Conservation (phyloP, 2,113 vertebrate genomes). For the Eonycteris spelaea region DNA sequence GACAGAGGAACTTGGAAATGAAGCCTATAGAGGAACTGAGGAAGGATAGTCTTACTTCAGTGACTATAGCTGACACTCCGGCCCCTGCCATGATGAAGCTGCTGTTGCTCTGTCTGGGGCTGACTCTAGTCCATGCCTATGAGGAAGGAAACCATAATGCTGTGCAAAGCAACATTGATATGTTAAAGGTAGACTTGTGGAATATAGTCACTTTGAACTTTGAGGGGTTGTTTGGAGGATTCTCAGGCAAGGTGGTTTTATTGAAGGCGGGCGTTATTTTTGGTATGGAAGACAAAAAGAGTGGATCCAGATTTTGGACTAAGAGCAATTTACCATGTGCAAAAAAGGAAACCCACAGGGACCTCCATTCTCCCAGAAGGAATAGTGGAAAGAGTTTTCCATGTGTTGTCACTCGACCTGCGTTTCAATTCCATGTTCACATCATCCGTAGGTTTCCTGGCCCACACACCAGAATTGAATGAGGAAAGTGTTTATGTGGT, state of each 20-base stretch:
- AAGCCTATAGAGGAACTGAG: too few relatives aligned
- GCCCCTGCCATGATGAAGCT: conserved; percentile 28
- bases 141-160: too few relatives aligned
- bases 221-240: neutral
- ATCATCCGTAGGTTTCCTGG: neutral
- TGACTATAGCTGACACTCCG: rapidly evolving
- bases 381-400: neutral
- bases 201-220: neutral
- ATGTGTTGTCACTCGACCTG: too few relatives aligned
- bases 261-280: rapidly evolving
- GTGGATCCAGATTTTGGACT: too few relatives aligned
- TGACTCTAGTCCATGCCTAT: neutral
- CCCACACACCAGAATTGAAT: neutral
- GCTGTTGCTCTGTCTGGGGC: conserved; percentile 9
- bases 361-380: neutral
- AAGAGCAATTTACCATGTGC: neutral
- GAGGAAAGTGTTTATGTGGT: neutral
- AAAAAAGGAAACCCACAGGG: neutral
- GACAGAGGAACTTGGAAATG: neutral
- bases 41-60: neutral
- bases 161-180: neutral
- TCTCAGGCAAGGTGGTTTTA: neutral
- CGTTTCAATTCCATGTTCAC: neutral
- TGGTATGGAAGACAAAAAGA: neutral
- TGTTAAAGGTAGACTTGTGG: neutral